Conservation (phyloP, 64 coral and sea anemone species). For the Montipora efflorescens region DNA sequence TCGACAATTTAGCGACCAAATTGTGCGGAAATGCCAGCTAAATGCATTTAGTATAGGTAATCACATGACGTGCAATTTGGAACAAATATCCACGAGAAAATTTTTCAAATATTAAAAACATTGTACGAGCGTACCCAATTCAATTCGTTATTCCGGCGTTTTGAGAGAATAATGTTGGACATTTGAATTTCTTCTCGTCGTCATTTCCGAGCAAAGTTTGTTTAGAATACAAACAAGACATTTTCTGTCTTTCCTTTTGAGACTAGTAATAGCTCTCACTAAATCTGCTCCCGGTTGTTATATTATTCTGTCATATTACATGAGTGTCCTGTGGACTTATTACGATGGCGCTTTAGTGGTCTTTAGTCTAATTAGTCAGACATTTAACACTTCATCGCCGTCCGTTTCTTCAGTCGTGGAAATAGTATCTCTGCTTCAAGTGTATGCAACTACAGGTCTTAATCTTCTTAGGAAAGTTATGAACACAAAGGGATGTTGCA, state of each 20-base stretch:
- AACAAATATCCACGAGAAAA: too few species aligned
- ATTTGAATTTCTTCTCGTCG: conserved; percentile 6
- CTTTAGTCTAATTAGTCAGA: not conserved
- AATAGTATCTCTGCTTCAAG: not conserved
- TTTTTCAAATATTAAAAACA: conserved; percentile 30
- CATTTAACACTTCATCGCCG: not conserved
- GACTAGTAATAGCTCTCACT: too few species aligned
- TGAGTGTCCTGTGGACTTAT: not conserved
- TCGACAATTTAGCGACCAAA: conserved; percentile 11
- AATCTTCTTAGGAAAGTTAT: not conserved
- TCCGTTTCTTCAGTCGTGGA: not conserved
- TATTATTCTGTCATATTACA: not conserved
- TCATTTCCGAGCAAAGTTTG: conserved; percentile 24
- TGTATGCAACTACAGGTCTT: not conserved
- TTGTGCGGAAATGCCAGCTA: conserved; percentile 21
- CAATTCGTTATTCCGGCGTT: conserved; percentile 15
- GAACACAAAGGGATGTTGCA: too few species aligned
- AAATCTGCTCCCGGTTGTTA: not conserved
- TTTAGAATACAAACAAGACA: conserved; percentile 29
- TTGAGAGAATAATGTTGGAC: not conserved
- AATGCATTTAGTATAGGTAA: conserved; percentile 23
- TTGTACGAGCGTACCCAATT: conserved; percentile 12
- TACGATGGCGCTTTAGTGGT: not conserved
- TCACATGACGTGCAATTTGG: conserved; percentile 27
- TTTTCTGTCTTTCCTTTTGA: conserved; percentile 10